These are phyloP conservation scores for Hirundo rustica DNA, from an alignment of 2,797 vertebrate genomes.

Conservation along the genomic window DNA sequence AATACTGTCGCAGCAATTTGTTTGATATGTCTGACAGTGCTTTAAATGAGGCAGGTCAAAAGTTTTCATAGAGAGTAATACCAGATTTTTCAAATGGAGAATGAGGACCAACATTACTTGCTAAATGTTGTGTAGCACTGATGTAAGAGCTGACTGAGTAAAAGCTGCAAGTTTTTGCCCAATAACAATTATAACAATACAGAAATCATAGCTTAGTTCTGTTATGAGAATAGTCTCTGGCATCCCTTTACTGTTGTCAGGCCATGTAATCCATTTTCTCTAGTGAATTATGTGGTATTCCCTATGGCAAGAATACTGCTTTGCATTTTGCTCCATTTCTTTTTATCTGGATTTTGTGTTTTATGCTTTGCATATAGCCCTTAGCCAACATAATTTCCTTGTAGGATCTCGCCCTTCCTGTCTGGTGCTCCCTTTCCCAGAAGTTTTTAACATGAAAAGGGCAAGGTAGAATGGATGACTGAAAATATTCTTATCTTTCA, in stretches of 20 bases:
- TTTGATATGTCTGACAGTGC: neutral
- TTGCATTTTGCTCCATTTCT: constrained; percentile 55
- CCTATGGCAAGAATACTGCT: constrained; percentile 39
- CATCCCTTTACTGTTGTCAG: constrained; percentile 39
- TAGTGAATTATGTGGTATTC: constrained; percentile 58
- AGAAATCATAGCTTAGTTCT: constrained; percentile 44
- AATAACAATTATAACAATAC: neutral
- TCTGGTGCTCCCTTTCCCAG: neutral
- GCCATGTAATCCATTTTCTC: constrained; percentile 66
- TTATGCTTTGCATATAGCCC: constrained; percentile 46
- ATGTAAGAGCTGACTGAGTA: neutral
- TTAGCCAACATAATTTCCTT: constrained; percentile 40
- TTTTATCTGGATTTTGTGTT: constrained; percentile 59
- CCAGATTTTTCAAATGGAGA: neutral
- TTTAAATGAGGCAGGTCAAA: neutral
- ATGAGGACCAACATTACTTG: neutral
- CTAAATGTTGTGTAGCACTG: neutral
- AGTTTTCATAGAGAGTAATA: neutral
- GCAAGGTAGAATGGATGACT: neutral
- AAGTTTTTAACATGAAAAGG: neutral
- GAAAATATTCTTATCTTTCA: neutral
- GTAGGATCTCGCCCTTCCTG: neutral
- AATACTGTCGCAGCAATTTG: neutral
- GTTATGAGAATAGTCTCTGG: constrained; percentile 17
- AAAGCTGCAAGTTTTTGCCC: neutral